Percentiles rank a stretch among this genome's conserved stretches.
Conservation (phyloP, 2,113 vertebrate genomes). For the Perca fluviatilis region DNA sequence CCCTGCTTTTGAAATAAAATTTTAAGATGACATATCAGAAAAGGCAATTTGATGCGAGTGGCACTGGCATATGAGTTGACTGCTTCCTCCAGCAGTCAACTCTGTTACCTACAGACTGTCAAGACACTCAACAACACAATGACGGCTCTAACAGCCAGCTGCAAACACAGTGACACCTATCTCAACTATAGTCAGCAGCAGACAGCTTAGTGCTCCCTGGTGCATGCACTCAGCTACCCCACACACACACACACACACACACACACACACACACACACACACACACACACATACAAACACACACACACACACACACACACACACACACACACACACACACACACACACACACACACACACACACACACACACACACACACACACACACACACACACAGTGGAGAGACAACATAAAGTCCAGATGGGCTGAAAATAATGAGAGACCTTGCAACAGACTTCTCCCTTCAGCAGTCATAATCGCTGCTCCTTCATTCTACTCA, state of each 20-base stretch:
- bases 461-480: conserved; percentile 73
- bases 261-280: conserved; percentile 13
- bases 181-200: conserved; percentile 34
- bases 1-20: neutral
- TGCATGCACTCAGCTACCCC: conserved; percentile 35
- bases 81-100: conserved; percentile 28
- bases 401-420: conserved; percentile 53
- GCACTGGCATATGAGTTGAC: neutral
- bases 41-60: neutral
- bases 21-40: neutral
- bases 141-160: conserved; percentile 59
- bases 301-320: conserved; percentile 7
- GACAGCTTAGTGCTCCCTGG: conserved; percentile 20
- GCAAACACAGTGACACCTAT: conserved; percentile 58
- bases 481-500: conserved; percentile 47
- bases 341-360: conserved; percentile 1
- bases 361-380: too few species aligned
- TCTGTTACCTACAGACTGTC: conserved; percentile 52
- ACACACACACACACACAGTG: neutral
- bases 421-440: conserved; percentile 77
- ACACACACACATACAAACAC: too few species aligned
- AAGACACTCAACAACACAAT: conserved; percentile 39
- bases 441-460: conserved; percentile 68
- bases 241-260: conserved; percentile 16
- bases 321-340: conserved; percentile 6